These are phyloP conservation scores for Phallusia fumigata DNA, from an alignment of 23 tunicate genomes.

Conservation along the genomic window DNA sequence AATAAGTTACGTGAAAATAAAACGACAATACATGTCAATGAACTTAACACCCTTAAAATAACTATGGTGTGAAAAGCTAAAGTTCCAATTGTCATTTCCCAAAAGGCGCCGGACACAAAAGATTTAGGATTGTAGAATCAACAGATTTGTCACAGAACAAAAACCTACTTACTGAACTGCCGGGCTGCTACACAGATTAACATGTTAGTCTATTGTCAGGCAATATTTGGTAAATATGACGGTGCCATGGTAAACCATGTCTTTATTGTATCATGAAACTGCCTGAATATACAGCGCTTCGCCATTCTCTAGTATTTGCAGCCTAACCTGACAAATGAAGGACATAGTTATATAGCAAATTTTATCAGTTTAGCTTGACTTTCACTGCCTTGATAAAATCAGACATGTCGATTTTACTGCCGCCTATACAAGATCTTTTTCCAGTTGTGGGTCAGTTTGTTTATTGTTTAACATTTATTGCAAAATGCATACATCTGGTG, in stretches of 20 bases:
- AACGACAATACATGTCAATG: too few species aligned
- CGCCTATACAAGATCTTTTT: conserved; percentile 40
- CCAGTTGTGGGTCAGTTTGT: conserved; percentile 45
- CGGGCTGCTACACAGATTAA: background rate
- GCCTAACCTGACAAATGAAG: background rate
- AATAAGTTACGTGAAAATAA: too few species aligned
- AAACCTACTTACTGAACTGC: background rate
- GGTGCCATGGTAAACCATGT: conserved; percentile 55
- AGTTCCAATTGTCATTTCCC: too few species aligned
- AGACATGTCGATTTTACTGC: conserved; percentile 28
- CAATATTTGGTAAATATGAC: conserved; percentile 30
- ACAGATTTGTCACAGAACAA: background rate
- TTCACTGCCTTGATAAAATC: background rate
- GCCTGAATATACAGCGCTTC: background rate
- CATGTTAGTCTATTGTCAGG: conserved; percentile 19
- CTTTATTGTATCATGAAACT: background rate
- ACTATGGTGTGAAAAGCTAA: too few species aligned
- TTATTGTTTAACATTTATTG: too few species aligned
- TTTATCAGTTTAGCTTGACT: background rate
- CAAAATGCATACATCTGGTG: too few species aligned
- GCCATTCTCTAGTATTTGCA: background rate
- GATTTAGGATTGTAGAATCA: background rate
- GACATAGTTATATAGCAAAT: background rate
- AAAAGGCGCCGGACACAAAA: too few species aligned
- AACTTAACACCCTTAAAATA: too few species aligned